Evolutionary conservation across 2,113 vertebrate species (phyloP).

Genomic region (Triplophysa rosa): DNA sequence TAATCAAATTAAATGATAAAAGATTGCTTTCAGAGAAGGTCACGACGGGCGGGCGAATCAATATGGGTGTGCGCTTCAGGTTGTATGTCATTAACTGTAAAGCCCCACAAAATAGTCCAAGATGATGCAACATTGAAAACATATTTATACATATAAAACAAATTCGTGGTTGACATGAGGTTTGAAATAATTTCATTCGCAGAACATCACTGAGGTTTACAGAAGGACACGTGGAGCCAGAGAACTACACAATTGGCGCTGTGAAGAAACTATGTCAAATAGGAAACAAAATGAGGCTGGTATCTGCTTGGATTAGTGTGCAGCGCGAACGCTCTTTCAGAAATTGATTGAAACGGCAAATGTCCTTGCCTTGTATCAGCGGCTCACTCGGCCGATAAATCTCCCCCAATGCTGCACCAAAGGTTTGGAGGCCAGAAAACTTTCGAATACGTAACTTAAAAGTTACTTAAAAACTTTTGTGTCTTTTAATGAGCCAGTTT

Average conservation of each 20-base stretch:
- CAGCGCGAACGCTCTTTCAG: slow-evolving; percentile 68
- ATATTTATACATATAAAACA: not conserved
- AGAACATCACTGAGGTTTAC: not conserved
- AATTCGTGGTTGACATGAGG: slow-evolving; percentile 57
- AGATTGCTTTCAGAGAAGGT: slow-evolving; percentile 26
- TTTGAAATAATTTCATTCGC: slow-evolving; percentile 46
- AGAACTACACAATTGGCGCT: slow-evolving; percentile 76
- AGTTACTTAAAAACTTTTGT: no score
- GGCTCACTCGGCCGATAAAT: slow-evolving; percentile 61
- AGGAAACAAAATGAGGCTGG: slow-evolving; percentile 69
- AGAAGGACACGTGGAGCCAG: slow-evolving; percentile 59
- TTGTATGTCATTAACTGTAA: not conserved
- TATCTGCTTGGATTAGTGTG: slow-evolving; percentile 62
- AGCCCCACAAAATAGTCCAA: not conserved
- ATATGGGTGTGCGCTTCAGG: not conserved
- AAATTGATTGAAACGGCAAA: slow-evolving; percentile 68
- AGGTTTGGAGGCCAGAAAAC: slow-evolving; percentile 48
- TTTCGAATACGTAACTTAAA: slow-evolving; percentile 31
- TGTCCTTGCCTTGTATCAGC: slow-evolving; percentile 63
- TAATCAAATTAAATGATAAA: slow-evolving; percentile 68
- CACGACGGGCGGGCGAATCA: not conserved
- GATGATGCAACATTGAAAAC: not conserved
- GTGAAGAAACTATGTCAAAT: slow-evolving; percentile 75
- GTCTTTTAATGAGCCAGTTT: slow-evolving; percentile 23
- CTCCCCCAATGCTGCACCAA: slow-evolving; percentile 33